phyloP scores from a whole-genome alignment of 2,113 vertebrate species.

The Isichthys henryi region DNA sequence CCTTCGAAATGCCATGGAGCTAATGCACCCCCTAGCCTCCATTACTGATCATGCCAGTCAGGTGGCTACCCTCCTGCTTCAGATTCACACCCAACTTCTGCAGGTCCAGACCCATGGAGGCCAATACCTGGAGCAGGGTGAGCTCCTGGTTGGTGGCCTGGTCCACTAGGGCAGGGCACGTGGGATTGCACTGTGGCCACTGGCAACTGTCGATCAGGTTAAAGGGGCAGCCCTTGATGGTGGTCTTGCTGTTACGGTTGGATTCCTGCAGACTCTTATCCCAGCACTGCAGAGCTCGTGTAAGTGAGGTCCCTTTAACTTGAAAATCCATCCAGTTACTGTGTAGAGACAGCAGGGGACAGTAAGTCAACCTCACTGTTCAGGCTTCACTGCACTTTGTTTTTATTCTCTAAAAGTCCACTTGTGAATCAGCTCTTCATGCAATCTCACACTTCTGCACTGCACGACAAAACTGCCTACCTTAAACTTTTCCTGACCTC shows the following conservation, averaged over 20 bases:
- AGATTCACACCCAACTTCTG: conserved; percentile 60
- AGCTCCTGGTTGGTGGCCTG: conserved; percentile 64
- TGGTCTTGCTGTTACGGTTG: conserved; percentile 56
- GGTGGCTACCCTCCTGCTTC: conserved; percentile 47
- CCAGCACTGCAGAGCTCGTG: conserved; percentile 71
- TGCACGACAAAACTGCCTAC: conserved; percentile 19
- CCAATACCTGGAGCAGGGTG: conserved; percentile 64
- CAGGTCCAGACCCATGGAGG: conserved; percentile 64
- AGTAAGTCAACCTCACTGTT: neutral
- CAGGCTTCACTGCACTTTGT: neutral
- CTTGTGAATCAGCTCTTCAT: conserved; percentile 12
- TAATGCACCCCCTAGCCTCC: conserved; percentile 54
- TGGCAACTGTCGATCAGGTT: conserved; percentile 68
- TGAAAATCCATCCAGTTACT: conserved; percentile 72
- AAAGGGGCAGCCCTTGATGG: conserved; percentile 65
- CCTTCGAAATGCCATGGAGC: neutral
- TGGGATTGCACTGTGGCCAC: conserved; percentile 73
- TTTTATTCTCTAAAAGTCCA: conserved; percentile 1
- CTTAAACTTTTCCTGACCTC: conserved; percentile 1
- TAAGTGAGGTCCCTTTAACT: conserved; percentile 61
- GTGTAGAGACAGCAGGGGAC: neutral
- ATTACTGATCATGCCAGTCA: conserved; percentile 57
- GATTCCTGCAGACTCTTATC: conserved; percentile 66
- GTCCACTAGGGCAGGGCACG: conserved; percentile 65
- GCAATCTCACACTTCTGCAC: neutral